Evolutionary conservation across 2,113 vertebrate genomes (phyloP).

Genomic region (Stomatorhinus ivindoensis): DNA sequence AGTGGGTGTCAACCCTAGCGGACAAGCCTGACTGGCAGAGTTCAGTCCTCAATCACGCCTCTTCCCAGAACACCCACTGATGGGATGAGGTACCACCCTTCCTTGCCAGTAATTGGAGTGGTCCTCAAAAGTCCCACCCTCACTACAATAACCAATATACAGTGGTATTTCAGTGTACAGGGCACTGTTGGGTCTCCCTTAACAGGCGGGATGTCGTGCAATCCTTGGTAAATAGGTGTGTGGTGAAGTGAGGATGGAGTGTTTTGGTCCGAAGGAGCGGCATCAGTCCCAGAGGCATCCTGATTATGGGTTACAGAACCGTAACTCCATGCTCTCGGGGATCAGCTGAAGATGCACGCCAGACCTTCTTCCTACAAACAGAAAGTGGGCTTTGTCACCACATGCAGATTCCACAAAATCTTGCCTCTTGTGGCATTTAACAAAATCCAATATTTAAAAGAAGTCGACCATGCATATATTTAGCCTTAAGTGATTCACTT

Average conservation of each 20-base stretch:
- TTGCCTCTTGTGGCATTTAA: not conserved
- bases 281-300: not conserved
- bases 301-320: not conserved
- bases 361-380: not conserved
- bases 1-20: not conserved
- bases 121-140: not conserved
- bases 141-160: not conserved
- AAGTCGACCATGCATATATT: not conserved
- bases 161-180: not conserved
- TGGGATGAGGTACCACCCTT: not conserved
- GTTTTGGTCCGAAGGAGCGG: not conserved
- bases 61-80: not conserved
- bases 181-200: not conserved
- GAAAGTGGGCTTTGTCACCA: not conserved
- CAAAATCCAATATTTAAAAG: not conserved
- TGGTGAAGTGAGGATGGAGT: not conserved
- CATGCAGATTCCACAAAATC: not conserved
- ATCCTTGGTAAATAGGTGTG: not conserved
- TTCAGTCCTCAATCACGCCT: not conserved
- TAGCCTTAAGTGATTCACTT: not conserved
- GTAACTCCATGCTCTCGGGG: not conserved
- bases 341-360: not conserved
- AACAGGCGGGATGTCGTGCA: not conserved
- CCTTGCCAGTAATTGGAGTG: not conserved
- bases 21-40: not conserved